phyloP scores from a whole-genome alignment of 1,140 invertebrate species.

The Ceratina australensis region DNA sequence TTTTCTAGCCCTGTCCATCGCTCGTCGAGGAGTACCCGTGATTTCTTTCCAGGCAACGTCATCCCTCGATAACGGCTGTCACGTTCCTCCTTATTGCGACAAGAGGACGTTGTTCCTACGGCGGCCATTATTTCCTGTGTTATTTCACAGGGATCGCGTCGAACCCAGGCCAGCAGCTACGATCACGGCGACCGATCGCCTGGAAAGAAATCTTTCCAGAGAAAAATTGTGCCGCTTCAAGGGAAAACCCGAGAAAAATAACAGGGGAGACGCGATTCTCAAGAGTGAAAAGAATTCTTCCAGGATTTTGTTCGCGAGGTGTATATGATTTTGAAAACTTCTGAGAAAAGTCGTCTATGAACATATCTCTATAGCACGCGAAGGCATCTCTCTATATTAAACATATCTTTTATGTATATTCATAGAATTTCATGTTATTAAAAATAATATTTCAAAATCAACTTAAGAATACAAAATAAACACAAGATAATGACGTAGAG shows the following conservation, averaged over 20 bases:
- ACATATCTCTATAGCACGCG: no score
- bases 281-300: no score
- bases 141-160: neutral
- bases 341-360: no score
- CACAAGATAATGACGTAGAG: no score
- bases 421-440: no score
- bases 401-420: no score
- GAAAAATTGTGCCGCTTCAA: neutral
- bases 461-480: no score
- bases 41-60: conserved; percentile 8
- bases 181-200: conserved; percentile 9
- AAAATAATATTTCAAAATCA: no score
- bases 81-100: conserved; percentile 16
- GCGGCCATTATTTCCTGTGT: neutral
- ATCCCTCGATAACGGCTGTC: conserved; percentile 34
- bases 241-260: neutral
- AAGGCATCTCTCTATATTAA: no score
- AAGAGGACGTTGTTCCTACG: conserved; percentile 6
- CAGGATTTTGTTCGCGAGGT: no score
- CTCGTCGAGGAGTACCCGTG: neutral
- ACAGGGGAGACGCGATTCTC: neutral
- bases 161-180: neutral
- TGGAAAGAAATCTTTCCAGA: neutral
- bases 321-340: no score
- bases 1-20: neutral